Evolutionary conservation across 2,113 vertebrate genomes (phyloP).

Genomic region (Mustelus asterias): DNA sequence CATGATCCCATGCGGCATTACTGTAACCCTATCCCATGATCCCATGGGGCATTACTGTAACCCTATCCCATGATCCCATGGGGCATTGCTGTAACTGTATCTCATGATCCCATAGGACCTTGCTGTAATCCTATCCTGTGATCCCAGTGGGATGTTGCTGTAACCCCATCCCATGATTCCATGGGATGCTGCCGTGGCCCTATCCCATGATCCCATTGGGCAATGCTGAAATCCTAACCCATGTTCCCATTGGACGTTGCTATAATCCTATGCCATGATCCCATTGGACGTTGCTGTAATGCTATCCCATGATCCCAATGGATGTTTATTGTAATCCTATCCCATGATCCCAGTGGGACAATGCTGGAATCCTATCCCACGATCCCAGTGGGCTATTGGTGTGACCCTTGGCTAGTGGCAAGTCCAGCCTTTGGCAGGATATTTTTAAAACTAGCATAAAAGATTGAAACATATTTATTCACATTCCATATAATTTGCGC

Average conservation of each 20-base stretch:
- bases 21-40: too few relatives aligned
- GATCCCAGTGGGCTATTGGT: neutral
- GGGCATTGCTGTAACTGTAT: neutral
- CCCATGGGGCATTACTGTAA: neutral
- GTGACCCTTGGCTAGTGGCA: neutral
- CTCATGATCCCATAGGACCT: neutral
- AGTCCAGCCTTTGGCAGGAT: neutral
- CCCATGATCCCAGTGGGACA: neutral
- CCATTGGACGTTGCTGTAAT: neutral
- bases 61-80: neutral
- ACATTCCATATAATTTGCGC: neutral
- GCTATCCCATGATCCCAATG: neutral
- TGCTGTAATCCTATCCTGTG: neutral
- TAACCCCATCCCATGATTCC: neutral
- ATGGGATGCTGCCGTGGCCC: neutral
- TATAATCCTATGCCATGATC: neutral
- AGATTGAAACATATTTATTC: neutral
- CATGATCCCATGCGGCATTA: neutral
- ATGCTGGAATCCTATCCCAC: neutral
- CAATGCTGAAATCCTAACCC: neutral
- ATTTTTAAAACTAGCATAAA: neutral
- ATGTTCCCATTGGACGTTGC: neutral
- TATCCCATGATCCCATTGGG: neutral
- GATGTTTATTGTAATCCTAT: neutral
- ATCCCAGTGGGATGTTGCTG: neutral